A percentile compares a stretch with the other conserved stretches of the same genome.
Evolutionary conservation across 2,888 invertebrate genomes (phyloP).

Genomic region (Thecocarcelia acutangulata): DNA sequence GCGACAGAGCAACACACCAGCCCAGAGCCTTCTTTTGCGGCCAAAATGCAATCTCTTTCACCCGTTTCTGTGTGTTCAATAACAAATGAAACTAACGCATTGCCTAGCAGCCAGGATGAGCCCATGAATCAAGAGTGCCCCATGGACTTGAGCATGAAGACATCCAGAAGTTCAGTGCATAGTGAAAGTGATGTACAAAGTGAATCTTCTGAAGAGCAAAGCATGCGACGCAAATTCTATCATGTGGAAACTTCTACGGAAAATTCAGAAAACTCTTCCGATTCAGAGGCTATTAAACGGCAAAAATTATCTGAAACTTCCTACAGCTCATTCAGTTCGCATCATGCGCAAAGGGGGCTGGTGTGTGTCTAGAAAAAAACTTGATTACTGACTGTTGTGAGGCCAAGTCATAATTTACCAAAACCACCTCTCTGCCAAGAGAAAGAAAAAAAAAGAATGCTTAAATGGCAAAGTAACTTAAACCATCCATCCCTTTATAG

Average conservation of each 20-base stretch:
- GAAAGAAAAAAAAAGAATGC: constrained; percentile 5
- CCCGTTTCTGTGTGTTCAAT: constrained; percentile 78
- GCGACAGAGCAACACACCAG: constrained; percentile 79
- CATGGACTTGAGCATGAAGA: constrained; percentile 88
- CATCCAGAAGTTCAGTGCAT: constrained; percentile 77
- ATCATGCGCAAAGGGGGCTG: constrained; percentile 63
- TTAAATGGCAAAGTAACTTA: constrained; percentile 16
- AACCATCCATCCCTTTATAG: constrained; percentile 58
- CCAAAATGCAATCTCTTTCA: constrained; percentile 78
- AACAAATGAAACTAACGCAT: constrained; percentile 71
- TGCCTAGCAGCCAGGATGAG: constrained; percentile 86
- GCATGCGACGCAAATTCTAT: constrained; percentile 75
- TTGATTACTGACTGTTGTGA: neutral
- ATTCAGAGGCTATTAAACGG: constrained; percentile 55
- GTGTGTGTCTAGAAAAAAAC: constrained; percentile 53
- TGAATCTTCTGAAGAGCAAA: constrained; percentile 72
- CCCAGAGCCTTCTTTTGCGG: constrained; percentile 72
- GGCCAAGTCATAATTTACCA: constrained; percentile 23
- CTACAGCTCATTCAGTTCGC: constrained; percentile 46
- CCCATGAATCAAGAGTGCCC: constrained; percentile 71
- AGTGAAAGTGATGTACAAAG: constrained; percentile 76
- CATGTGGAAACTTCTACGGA: constrained; percentile 73
- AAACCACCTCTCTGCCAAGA: constrained; percentile 47
- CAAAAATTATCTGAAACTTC: constrained; percentile 54
- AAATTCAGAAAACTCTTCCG: constrained; percentile 53